phyloP scores from a whole-genome alignment of 2,113 vertebrate genomes.

The Thamnaconus septentrionalis region DNA sequence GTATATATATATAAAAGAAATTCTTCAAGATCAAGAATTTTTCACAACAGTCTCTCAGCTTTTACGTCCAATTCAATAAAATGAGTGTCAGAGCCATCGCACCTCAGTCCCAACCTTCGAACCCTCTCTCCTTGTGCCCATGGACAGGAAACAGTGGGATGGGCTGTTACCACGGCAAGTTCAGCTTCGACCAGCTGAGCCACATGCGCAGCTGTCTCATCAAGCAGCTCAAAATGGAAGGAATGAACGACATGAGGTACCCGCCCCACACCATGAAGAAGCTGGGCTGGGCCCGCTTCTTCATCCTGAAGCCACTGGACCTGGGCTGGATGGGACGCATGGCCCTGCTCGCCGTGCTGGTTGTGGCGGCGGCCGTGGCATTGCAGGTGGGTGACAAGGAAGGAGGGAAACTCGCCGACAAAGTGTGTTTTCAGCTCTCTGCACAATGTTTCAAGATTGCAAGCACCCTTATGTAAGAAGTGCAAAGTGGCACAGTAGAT shows the following conservation, averaged over 20 bases:
- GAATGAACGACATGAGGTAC: conserved; percentile 79
- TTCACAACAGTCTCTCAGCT: neutral
- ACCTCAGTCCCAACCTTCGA: too few species aligned
- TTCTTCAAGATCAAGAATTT: too few species aligned
- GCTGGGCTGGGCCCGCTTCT: conserved; percentile 81
- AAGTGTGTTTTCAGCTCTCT: too few species aligned
- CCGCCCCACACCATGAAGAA: conserved; percentile 84
- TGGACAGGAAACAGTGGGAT: conserved; percentile 88
- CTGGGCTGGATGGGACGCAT: conserved; percentile 64
- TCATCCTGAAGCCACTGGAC: conserved; percentile 73
- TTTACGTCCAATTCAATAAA: neutral
- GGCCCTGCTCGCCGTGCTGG: conserved; percentile 65
- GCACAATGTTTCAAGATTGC: too few species aligned
- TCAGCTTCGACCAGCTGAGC: conserved; percentile 87
- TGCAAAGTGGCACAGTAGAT: too few species aligned
- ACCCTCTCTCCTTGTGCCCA: neutral
- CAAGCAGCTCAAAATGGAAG: conserved; percentile 80
- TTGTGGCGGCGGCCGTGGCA: conserved; percentile 31
- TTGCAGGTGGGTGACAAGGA: neutral
- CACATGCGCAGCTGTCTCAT: conserved; percentile 84
- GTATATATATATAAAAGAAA: too few species aligned
- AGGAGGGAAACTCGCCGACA: too few species aligned
- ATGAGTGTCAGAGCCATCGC: neutral
- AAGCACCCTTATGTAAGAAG: too few species aligned
- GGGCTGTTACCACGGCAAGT: conserved; percentile 84